phyloP scores from a whole-genome alignment of 2,113 vertebrate genomes.

The Labeo rohita region DNA sequence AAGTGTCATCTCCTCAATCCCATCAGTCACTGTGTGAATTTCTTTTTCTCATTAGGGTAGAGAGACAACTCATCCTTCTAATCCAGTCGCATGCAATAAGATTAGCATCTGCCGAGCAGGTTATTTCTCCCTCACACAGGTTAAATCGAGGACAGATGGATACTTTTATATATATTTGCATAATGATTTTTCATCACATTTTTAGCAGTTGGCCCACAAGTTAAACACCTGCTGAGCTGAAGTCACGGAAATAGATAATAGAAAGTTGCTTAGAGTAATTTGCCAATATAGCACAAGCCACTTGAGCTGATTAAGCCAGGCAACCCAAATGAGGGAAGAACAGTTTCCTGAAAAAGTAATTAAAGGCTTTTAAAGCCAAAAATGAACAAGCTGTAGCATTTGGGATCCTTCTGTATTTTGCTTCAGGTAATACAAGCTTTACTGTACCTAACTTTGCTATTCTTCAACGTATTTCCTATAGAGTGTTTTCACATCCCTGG shows the following conservation, averaged over 20 bases:
- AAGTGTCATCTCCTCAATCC: neutral
- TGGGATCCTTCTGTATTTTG: neutral
- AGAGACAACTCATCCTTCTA: constrained; percentile 12
- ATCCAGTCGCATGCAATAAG: constrained; percentile 27
- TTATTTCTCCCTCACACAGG: neutral
- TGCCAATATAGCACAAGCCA: neutral
- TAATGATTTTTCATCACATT: neutral
- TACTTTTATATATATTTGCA: neutral
- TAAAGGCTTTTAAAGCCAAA: constrained; percentile 14
- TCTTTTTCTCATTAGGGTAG: neutral
- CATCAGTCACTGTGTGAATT: neutral
- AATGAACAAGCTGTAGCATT: neutral
- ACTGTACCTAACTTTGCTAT: neutral
- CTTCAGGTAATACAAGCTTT: neutral
- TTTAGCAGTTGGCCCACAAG: neutral
- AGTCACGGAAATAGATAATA: neutral
- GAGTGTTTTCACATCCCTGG: too few species aligned
- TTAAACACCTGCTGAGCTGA: constrained; percentile 18
- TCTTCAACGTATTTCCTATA: neutral
- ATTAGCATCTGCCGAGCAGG: constrained; percentile 48
- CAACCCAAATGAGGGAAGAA: neutral
- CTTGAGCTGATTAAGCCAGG: constrained; percentile 23
- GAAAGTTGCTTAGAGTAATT: neutral
- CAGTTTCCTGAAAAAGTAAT: neutral
- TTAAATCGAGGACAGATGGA: neutral